Percentiles rank a stretch among this genome's conserved stretches.
Evolutionary conservation across 2,113 vertebrate species (phyloP).

Genomic region (Hucho hucho): DNA sequence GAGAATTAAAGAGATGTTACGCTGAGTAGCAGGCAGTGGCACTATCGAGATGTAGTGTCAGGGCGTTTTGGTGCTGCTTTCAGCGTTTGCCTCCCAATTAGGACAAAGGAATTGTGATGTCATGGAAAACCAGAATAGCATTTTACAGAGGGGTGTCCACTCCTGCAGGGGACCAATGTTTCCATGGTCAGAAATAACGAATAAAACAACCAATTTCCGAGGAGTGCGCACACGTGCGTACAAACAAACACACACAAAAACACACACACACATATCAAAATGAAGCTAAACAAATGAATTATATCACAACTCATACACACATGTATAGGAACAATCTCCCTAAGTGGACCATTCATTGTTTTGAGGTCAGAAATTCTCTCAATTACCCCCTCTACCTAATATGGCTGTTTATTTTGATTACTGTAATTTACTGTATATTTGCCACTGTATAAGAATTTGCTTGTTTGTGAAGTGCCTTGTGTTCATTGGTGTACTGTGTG

Average conservation of each 20-base stretch:
- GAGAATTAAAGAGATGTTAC: not conserved
- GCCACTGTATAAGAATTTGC: not conserved
- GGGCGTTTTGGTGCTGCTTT: conserved; percentile 39
- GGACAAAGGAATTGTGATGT: conserved; percentile 49
- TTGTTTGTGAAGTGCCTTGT: not conserved
- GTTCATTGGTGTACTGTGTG: not conserved
- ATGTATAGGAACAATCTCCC: too few relatives aligned
- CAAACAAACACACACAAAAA: not conserved
- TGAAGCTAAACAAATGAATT: not conserved
- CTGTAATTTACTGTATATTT: not conserved
- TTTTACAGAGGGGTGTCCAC: conserved; percentile 45
- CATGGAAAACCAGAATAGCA: conserved; percentile 60
- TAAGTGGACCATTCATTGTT: too few relatives aligned
- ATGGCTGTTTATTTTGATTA: too few relatives aligned
- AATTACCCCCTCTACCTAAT: too few relatives aligned
- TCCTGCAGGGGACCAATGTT: conserved; percentile 40
- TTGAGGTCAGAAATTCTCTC: too few relatives aligned
- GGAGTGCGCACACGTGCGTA: not conserved
- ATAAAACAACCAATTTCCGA: conserved; percentile 26
- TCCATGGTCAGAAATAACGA: conserved; percentile 27
- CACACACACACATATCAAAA: conserved; percentile 3
- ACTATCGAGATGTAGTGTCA: not conserved
- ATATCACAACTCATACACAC: not conserved
- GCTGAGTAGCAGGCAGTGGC: not conserved
- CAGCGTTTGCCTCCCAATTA: conserved; percentile 48